phyloP scores from a whole-genome alignment of 2,113 vertebrate species.

The Nycticorax nycticorax region DNA sequence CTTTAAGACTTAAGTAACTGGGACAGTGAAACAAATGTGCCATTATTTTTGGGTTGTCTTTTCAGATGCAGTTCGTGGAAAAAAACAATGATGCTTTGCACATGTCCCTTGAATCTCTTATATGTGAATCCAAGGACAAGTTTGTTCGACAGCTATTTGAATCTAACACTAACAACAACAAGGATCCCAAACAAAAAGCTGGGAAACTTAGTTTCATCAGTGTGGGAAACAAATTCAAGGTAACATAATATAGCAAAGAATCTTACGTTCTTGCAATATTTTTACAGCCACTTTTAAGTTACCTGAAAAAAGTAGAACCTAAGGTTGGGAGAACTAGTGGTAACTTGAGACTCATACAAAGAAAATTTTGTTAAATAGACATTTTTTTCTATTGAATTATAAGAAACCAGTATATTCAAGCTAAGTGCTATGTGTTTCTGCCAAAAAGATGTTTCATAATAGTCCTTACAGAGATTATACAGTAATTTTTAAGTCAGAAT shows the following conservation, averaged over 20 bases:
- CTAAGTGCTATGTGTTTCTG: background rate
- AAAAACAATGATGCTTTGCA: slow-evolving; percentile 99
- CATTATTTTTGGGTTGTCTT: background rate
- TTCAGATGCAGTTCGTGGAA: slow-evolving; percentile 94
- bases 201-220: slow-evolving; percentile 98
- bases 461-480: background rate
- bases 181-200: slow-evolving; percentile 91
- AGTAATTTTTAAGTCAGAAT: background rate
- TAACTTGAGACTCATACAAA: background rate
- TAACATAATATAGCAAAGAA: slow-evolving; percentile 55
- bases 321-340: background rate
- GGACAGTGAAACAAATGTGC: background rate
- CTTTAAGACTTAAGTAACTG: background rate
- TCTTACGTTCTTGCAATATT: background rate
- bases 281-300: background rate
- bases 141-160: slow-evolving; percentile 92
- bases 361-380: background rate
- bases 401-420: background rate
- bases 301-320: background rate
- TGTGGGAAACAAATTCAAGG: slow-evolving; percentile 98
- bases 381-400: background rate
- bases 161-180: slow-evolving; percentile 86
- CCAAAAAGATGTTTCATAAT: background rate
- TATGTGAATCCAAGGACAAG: slow-evolving; percentile 93
- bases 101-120: slow-evolving; percentile 93